Percentiles rank a stretch among this genome's conserved stretches.
phyloP scores from a whole-genome alignment of 2,888 invertebrate species.

The Drosophila percnosoma region DNA sequence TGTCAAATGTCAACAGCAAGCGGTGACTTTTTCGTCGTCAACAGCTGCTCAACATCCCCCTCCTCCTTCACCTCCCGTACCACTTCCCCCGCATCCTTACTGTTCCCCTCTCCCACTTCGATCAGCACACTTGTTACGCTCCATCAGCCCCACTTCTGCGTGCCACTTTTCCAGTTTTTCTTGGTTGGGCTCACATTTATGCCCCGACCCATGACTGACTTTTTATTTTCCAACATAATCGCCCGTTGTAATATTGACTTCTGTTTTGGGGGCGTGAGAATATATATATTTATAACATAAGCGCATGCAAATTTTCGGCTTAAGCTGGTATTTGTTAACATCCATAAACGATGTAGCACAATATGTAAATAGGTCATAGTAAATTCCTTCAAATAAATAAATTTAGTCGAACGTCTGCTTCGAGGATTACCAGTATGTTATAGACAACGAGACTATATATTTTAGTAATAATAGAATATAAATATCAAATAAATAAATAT shows the following conservation, averaged over 20 bases:
- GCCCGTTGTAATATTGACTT: constrained; percentile 43
- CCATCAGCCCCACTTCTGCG: neutral
- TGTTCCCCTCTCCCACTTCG: constrained; percentile 6
- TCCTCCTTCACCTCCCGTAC: neutral
- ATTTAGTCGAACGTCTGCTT: neutral
- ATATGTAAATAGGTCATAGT: neutral
- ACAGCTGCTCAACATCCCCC: constrained; percentile 59
- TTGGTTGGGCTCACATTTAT: constrained; percentile 49
- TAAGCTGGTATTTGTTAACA: neutral
- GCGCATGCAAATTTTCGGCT: neutral
- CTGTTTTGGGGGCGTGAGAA: neutral
- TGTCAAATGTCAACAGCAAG: constrained; percentile 82
- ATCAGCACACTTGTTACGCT: neutral
- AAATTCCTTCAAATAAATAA: neutral
- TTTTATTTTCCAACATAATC: constrained; percentile 49
- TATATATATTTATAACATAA: neutral
- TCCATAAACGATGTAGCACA: neutral
- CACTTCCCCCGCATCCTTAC: neutral
- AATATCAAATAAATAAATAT: neutral
- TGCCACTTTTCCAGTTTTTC: neutral
- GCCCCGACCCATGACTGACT: constrained; percentile 18
- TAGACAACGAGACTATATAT: neutral
- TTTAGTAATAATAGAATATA: neutral
- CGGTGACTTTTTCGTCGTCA: constrained; percentile 50
- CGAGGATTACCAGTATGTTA: neutral